These are phyloP conservation scores for Micrastur ruficollis DNA, from an alignment of 2,797 vertebrate genomes.

Conservation along the genomic window DNA sequence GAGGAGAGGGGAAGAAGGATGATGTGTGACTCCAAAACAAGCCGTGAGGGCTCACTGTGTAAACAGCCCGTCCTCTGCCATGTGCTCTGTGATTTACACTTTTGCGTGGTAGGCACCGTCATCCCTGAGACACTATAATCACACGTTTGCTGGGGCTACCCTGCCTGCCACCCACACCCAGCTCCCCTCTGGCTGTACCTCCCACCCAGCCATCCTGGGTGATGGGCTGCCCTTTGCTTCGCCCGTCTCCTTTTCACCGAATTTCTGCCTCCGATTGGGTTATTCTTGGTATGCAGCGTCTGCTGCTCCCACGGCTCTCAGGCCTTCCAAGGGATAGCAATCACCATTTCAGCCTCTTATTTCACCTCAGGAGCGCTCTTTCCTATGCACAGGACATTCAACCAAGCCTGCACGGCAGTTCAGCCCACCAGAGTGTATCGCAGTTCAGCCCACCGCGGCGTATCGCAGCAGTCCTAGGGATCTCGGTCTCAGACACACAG, in stretches of 20 bases:
- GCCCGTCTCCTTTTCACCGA: background rate
- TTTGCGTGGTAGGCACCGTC: fast-evolving
- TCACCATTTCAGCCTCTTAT: background rate
- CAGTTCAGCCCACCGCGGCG: background rate
- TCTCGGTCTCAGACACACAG: background rate
- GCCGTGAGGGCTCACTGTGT: fast-evolving
- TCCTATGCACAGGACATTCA: fast-evolving
- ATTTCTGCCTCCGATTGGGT: background rate
- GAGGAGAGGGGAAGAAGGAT: background rate
- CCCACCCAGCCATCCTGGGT: no score
- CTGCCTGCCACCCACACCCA: fast-evolving
- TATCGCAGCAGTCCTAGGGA: fast-evolving
- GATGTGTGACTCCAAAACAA: background rate
- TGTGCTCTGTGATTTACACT: fast-evolving
- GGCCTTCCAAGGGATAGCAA: background rate
- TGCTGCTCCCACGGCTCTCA: fast-evolving
- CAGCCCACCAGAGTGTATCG: background rate
- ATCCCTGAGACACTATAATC: background rate
- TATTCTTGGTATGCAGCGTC: background rate
- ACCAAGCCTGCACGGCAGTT: background rate
- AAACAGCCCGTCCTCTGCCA: background rate
- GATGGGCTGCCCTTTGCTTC: background rate
- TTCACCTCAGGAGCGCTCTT: background rate
- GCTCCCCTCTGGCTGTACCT: background rate
- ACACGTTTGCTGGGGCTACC: fast-evolving